These are phyloP conservation scores for Oxygymnocypris stewartii DNA, from an alignment of 2,113 vertebrate species.

Conservation along the genomic window DNA sequence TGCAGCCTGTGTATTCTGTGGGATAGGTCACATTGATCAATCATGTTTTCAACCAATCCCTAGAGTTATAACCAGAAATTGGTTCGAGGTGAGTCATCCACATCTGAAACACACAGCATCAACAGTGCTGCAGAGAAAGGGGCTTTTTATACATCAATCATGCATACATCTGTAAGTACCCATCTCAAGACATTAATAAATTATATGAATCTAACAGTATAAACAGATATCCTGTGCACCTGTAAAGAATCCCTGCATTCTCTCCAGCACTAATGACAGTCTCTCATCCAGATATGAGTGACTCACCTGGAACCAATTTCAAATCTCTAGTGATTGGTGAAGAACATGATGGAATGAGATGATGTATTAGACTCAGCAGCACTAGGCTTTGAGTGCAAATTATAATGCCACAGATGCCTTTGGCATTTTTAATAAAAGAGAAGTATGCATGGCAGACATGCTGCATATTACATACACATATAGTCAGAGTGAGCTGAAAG, in stretches of 20 bases:
- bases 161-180: background rate
- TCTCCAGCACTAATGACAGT: background rate
- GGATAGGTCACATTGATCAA: background rate
- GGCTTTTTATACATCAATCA: constrained; percentile 8
- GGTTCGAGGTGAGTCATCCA: background rate
- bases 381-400: background rate
- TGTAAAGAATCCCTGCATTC: background rate
- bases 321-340: constrained; percentile 42
- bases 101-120: constrained; percentile 9
- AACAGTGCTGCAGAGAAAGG: background rate
- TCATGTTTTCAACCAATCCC: constrained; percentile 8
- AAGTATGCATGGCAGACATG: background rate
- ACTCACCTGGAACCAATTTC: constrained; percentile 39
- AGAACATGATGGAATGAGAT: constrained; percentile 30
- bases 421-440: constrained; percentile 27
- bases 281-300: constrained; percentile 22
- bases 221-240: background rate
- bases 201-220: background rate
- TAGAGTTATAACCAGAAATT: constrained; percentile 8
- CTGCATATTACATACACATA: background rate
- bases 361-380: background rate
- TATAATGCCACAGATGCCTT: constrained; percentile 19
- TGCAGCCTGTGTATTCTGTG: background rate
- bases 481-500: background rate
- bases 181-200: constrained; percentile 18